These are phyloP conservation scores for Pitangus sulphuratus DNA, from an alignment of 2,797 vertebrate species.

Conservation along the genomic window DNA sequence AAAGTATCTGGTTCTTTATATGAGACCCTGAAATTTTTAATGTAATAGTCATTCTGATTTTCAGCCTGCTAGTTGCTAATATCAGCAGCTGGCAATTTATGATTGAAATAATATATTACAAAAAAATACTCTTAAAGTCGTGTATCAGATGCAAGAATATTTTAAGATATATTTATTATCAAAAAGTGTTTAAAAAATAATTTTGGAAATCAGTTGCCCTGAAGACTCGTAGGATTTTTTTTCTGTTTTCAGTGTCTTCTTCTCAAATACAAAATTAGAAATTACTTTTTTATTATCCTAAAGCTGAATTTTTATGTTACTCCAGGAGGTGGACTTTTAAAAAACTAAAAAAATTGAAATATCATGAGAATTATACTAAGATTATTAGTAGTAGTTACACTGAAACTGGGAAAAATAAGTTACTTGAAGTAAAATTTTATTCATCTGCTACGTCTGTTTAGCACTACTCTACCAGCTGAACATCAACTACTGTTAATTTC, in stretches of 20 bases:
- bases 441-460: background rate
- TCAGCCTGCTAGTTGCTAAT: background rate
- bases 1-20: background rate
- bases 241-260: background rate
- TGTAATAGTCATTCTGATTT: background rate
- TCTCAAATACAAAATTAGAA: background rate
- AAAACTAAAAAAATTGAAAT: background rate
- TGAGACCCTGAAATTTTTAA: conserved; percentile 1
- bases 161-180: background rate
- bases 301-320: background rate
- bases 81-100: background rate
- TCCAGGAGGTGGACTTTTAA: background rate
- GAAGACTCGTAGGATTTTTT: background rate
- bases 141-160: background rate
- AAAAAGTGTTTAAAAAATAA: background rate
- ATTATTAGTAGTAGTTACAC: background rate
- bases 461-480: background rate
- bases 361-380: background rate
- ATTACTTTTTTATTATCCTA: background rate
- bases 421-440: background rate
- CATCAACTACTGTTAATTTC: background rate
- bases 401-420: background rate
- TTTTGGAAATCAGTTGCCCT: background rate
- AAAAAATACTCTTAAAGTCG: background rate
- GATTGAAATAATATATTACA: background rate